These are phyloP conservation scores for Labeo rohita DNA, from an alignment of 2,113 vertebrate species.

Conservation along the genomic window DNA sequence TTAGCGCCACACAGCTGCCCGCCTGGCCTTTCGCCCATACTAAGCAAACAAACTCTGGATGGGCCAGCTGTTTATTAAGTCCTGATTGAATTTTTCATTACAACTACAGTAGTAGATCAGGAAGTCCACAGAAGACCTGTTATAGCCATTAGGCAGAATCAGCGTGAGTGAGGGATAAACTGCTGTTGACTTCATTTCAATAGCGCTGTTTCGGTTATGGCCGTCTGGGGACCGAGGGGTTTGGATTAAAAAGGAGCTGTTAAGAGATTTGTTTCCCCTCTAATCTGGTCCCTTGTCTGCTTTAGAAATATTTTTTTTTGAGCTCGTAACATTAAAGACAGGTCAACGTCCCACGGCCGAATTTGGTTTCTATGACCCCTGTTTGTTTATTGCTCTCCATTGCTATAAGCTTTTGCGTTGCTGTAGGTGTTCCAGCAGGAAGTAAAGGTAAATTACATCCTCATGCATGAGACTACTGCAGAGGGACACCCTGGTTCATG, in stretches of 20 bases:
- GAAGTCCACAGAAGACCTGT: constrained; percentile 5
- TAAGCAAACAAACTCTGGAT: constrained; percentile 10
- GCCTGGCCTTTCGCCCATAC: background rate
- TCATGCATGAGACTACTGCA: background rate
- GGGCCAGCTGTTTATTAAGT: constrained; percentile 6
- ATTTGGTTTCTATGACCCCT: background rate
- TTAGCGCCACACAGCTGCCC: constrained; percentile 2
- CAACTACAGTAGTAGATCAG: constrained; percentile 3
- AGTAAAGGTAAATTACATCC: background rate
- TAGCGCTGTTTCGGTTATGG: background rate
- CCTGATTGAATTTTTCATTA: constrained; percentile 39
- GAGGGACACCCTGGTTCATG: constrained; percentile 39
- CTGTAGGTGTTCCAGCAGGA: background rate
- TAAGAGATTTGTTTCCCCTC: constrained; percentile 1
- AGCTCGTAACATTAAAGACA: background rate
- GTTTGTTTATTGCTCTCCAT: constrained; percentile 33
- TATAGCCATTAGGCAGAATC: constrained; percentile 6
- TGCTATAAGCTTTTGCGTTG: background rate
- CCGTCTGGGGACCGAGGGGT: constrained; percentile 7
- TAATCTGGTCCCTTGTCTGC: constrained; percentile 25
- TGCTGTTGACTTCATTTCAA: constrained; percentile 37
- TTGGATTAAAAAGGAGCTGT: constrained; percentile 33
- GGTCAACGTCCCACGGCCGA: background rate
- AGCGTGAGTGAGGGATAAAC: background rate
- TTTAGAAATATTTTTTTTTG: background rate